These are phyloP conservation scores for Ips typographus DNA, from an alignment of 1,140 invertebrate genomes.

Conservation along the genomic window DNA sequence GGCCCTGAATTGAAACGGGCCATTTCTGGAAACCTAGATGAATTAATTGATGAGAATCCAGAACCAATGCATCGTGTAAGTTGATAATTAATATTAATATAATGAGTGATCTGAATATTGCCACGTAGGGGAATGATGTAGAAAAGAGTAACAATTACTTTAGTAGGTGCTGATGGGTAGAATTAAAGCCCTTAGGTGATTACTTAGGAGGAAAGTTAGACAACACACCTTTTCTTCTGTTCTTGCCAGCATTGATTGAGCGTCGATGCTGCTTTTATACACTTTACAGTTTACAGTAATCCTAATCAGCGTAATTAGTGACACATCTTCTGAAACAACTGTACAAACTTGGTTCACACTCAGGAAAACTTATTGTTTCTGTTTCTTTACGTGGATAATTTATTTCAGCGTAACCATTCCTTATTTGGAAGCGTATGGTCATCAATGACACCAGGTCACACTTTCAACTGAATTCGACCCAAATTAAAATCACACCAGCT, in stretches of 20 bases:
- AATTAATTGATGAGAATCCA: conserved; percentile 83
- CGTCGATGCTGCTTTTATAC: no score
- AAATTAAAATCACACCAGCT: conserved; percentile 53
- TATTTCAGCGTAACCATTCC: conserved; percentile 90
- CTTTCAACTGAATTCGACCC: conserved; percentile 62
- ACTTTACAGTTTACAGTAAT: no score
- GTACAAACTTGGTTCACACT: no score
- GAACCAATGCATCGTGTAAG: conserved; percentile 94
- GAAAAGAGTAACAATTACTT: no score
- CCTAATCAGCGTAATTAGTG: no score
- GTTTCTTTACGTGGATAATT: neutral
- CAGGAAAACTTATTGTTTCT: neutral
- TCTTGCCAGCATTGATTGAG: no score
- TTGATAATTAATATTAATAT: neutral
- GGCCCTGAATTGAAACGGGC: conserved; percentile 97
- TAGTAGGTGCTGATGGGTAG: neutral
- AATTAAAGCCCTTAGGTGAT: neutral
- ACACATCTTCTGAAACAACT: no score
- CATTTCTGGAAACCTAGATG: conserved; percentile 94
- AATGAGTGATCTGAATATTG: neutral
- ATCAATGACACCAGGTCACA: conserved; percentile 73
- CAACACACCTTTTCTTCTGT: no score
- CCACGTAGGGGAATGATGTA: no score
- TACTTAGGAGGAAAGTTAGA: no score
- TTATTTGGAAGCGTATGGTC: conserved; percentile 95